These are phyloP conservation scores for Tenthredo scrophulariae DNA, from an alignment of 2,888 invertebrate genomes.

Conservation along the genomic window DNA sequence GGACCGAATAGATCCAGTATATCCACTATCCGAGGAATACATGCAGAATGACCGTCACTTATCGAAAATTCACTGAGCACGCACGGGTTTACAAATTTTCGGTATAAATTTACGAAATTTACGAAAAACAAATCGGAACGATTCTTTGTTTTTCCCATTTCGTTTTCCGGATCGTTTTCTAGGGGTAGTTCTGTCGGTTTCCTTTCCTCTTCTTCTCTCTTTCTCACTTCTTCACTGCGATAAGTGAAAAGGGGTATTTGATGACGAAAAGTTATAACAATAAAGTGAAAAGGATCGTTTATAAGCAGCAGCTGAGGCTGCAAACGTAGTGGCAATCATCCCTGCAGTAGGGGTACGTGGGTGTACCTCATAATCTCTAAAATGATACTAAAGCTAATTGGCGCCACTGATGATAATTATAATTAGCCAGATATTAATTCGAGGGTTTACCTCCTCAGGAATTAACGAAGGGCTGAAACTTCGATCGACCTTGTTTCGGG, in stretches of 20 bases:
- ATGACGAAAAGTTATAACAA: background rate
- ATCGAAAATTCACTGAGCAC: too few species aligned
- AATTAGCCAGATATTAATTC: slow-evolving; percentile 69
- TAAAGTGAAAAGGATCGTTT: background rate
- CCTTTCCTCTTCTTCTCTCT: background rate
- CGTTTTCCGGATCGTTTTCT: too few species aligned
- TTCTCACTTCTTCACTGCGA: background rate
- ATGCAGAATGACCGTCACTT: background rate
- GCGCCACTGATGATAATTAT: slow-evolving; percentile 69
- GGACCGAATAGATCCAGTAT: background rate
- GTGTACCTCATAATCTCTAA: slow-evolving; percentile 60
- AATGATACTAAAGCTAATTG: slow-evolving; percentile 66
- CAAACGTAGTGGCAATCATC: background rate
- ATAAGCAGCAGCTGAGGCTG: background rate
- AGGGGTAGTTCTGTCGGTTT: too few species aligned
- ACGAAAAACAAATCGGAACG: too few species aligned
- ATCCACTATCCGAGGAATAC: slow-evolving; percentile 34
- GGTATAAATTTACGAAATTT: too few species aligned
- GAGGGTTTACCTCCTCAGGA: slow-evolving; percentile 25
- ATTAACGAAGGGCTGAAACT: background rate
- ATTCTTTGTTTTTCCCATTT: too few species aligned
- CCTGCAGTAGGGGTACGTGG: background rate
- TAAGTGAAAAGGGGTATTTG: background rate
- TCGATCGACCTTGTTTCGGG: background rate
- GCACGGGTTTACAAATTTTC: too few species aligned